Conservation (phyloP, 2,888 invertebrate genomes). For the Sinopyrophorus schimmeli region DNA sequence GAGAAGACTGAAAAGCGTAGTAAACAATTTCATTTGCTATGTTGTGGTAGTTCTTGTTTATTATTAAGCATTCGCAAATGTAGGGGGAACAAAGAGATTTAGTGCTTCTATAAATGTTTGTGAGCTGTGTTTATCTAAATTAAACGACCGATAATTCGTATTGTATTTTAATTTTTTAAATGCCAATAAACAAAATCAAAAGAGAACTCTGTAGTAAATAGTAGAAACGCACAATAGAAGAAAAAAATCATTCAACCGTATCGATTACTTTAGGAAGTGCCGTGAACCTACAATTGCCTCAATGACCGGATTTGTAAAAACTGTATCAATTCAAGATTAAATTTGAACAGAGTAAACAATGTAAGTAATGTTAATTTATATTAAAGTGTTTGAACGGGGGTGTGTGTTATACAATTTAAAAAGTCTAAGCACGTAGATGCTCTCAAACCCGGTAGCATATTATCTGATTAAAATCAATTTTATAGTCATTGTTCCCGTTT, state of each 20-base stretch:
- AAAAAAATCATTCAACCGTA: conserved; percentile 27
- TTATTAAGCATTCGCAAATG: not conserved
- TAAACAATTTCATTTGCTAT: conserved; percentile 20
- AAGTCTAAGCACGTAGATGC: conserved; percentile 36
- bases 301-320: conserved; percentile 39
- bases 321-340: conserved; percentile 41
- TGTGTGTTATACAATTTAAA: conserved; percentile 35
- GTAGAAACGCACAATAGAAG: conserved; percentile 24
- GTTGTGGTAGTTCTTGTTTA: not conserved
- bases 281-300: conserved; percentile 25
- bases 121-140: not conserved
- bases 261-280: conserved; percentile 28
- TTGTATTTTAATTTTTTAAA: too few species aligned
- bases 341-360: conserved; percentile 36
- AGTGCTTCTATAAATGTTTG: not conserved
- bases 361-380: conserved; percentile 41
- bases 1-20: conserved; percentile 7
- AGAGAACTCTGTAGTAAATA: conserved; percentile 13
- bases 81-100: not conserved
- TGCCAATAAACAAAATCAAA: too few species aligned
- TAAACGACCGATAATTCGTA: not conserved
- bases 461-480: conserved; percentile 54
- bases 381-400: conserved; percentile 27
- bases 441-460: conserved; percentile 35
- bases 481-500: conserved; percentile 44